Evolutionary conservation across 2,888 invertebrate species (phyloP).

Genomic region (Tyria jacobaeae): DNA sequence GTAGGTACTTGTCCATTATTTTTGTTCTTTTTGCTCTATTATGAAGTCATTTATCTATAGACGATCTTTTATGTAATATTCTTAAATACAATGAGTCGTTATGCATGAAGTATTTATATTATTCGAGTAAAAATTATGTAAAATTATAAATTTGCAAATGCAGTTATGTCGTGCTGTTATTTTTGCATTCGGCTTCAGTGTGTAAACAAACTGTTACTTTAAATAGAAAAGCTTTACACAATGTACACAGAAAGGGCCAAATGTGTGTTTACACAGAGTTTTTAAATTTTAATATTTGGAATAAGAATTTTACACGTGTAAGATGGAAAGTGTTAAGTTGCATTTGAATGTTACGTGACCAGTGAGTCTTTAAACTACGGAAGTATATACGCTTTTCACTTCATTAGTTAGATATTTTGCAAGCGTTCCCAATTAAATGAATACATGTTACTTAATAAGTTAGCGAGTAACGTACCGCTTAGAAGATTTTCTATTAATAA

Average conservation of each 20-base stretch:
- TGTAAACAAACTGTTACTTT: neutral
- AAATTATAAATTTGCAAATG: neutral
- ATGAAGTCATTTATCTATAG: neutral
- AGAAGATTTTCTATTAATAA: no score
- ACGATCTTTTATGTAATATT: conserved; percentile 9
- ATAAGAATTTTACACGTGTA: conserved; percentile 47
- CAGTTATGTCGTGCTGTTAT: neutral
- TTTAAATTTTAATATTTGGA: conserved; percentile 34
- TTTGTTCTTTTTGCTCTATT: conserved; percentile 18
- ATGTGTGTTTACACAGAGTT: conserved; percentile 14
- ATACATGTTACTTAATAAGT: neutral
- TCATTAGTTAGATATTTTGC: conserved; percentile 7
- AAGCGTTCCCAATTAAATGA: neutral
- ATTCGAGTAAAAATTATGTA: neutral
- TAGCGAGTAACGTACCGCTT: no score
- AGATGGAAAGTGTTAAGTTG: conserved; percentile 49
- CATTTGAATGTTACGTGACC: conserved; percentile 43
- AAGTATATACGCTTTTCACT: conserved; percentile 12
- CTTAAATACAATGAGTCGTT: conserved; percentile 1
- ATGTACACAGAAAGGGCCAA: conserved; percentile 15
- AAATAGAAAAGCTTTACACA: conserved; percentile 35
- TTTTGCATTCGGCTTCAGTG: neutral
- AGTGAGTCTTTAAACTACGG: conserved; percentile 16
- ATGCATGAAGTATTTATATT: neutral
- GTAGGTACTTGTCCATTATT: conserved; percentile 20